phyloP scores from a whole-genome alignment of 2,888 invertebrate genomes.

The Tenthredo scrophulariae region DNA sequence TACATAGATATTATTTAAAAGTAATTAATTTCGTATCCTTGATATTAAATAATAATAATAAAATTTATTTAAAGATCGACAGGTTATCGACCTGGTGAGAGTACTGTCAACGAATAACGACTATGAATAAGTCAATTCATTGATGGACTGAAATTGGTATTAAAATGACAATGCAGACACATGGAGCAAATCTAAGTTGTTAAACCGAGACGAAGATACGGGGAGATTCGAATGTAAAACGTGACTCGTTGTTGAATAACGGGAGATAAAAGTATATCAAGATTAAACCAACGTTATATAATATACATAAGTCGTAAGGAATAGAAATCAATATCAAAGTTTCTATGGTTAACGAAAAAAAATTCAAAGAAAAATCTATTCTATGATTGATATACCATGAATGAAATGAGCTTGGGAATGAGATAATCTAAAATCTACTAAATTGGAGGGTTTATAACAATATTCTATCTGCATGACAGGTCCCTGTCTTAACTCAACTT shows the following conservation, averaged over 20 bases:
- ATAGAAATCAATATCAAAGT: neutral
- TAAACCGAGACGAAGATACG: neutral
- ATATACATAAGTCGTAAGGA: neutral
- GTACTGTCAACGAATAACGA: neutral
- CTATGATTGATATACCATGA: neutral
- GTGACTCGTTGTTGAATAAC: constrained; percentile 22
- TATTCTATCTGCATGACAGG: neutral
- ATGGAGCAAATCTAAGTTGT: neutral
- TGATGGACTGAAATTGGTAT: constrained; percentile 8
- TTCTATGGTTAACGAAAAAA: neutral
- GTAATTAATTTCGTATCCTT: neutral
- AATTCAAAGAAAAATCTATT: neutral
- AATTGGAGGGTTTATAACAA: neutral
- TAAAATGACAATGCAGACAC: constrained; percentile 25
- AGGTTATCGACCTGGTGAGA: neutral
- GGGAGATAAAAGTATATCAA: neutral
- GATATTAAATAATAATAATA: neutral
- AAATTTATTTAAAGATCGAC: neutral
- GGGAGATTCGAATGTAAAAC: constrained; percentile 13
- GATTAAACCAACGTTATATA: neutral
- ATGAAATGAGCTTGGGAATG: no score
- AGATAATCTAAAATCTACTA: neutral
- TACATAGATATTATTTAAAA: neutral
- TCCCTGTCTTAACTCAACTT: neutral
- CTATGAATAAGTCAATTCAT: neutral